Percentiles rank a stretch among this genome's conserved stretches.
Conservation (phyloP, 1,140 invertebrate species). For the Venustaconcha ellipsiformis region DNA sequence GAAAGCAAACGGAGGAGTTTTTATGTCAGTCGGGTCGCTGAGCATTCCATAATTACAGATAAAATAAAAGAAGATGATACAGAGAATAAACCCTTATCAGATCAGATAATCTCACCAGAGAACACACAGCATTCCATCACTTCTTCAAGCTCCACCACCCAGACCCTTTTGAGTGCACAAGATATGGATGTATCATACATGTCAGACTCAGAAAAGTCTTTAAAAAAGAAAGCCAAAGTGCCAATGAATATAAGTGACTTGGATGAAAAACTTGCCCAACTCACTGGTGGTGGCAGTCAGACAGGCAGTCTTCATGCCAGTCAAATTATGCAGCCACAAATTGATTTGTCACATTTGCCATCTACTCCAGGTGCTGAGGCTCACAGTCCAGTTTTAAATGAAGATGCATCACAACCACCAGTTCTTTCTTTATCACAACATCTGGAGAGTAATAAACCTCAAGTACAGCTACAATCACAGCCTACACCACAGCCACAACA, state of each 20-base stretch:
- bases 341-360: neutral
- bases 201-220: slow-evolving; percentile 41
- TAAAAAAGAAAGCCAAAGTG: slow-evolving; percentile 42
- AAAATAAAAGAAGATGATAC: slow-evolving; percentile 59
- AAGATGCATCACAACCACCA: slow-evolving; percentile 2
- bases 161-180: slow-evolving; percentile 7
- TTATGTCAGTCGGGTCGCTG: slow-evolving; percentile 51
- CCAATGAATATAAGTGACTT: slow-evolving; percentile 57
- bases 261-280: slow-evolving; percentile 49
- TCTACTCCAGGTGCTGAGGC: slow-evolving; percentile 7
- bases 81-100: slow-evolving; percentile 37
- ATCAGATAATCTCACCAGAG: slow-evolving; percentile 33
- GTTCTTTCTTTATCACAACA: no score
- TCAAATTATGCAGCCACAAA: no score
- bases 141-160: slow-evolving; percentile 24
- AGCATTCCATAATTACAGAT: slow-evolving; percentile 38
- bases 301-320: neutral
- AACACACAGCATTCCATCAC: slow-evolving; percentile 31
- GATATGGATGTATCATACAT: slow-evolving; percentile 33
- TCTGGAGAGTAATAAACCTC: neutral
- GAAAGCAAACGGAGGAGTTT: slow-evolving; percentile 57
- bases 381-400: slow-evolving; percentile 20
- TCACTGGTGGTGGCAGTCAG: slow-evolving; percentile 30
- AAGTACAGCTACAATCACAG: slow-evolving; percentile 8
- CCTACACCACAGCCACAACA: neutral